Conservation (phyloP, 1,140 invertebrate genomes). For the Copidosoma floridanum region DNA sequence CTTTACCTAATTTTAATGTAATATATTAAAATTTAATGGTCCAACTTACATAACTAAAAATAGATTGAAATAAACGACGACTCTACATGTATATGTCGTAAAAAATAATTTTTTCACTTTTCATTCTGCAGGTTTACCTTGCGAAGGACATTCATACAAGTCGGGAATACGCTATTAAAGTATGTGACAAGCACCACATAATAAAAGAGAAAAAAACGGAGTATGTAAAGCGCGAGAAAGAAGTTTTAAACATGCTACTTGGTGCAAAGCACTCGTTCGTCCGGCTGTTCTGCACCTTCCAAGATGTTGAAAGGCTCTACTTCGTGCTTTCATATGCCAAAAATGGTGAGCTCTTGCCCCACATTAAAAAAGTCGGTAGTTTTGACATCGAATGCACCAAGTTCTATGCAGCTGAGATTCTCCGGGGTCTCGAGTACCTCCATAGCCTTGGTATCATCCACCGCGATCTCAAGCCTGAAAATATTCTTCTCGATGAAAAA, state of each 20-base stretch:
- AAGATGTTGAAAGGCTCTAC: conserved; percentile 89
- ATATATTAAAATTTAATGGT: no score
- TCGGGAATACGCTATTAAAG: conserved; percentile 95
- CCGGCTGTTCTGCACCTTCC: conserved; percentile 93
- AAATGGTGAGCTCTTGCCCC: conserved; percentile 88
- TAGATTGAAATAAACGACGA: no score
- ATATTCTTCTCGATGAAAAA: conserved; percentile 85
- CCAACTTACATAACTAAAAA: no score
- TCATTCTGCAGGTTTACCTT: conserved; percentile 71
- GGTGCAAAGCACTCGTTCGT: conserved; percentile 79
- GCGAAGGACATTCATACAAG: conserved; percentile 87
- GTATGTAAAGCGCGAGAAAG: conserved; percentile 90
- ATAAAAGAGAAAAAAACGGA: conserved; percentile 89
- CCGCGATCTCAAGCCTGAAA: conserved; percentile 88
- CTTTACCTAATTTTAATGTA: no score
- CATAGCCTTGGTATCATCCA: conserved; percentile 90
- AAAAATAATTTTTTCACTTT: neutral
- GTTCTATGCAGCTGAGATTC: conserved; percentile 93
- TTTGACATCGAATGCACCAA: conserved; percentile 86
- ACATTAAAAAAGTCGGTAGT: conserved; percentile 86
- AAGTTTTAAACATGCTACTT: conserved; percentile 78
- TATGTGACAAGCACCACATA: conserved; percentile 91
- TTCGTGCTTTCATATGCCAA: conserved; percentile 96
- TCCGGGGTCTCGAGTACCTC: conserved; percentile 89
- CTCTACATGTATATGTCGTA: no score